Evolutionary conservation across 1,140 invertebrate species (phyloP).

Genomic region (Bombus cullumanus): DNA sequence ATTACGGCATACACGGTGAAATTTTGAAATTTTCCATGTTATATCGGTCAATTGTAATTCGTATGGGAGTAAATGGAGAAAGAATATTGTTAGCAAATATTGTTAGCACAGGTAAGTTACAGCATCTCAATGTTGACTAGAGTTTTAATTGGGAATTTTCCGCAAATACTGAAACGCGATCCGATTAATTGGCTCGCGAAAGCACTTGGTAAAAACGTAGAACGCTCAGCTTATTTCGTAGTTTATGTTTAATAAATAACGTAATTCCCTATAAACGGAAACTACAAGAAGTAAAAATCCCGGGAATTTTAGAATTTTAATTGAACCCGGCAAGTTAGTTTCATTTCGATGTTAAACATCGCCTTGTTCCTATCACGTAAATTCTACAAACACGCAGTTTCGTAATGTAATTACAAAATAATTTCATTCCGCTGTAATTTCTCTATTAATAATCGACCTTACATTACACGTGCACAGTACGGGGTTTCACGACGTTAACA

Average conservation of each 20-base stretch:
- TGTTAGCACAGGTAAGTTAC: not conserved
- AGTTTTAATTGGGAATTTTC: not conserved
- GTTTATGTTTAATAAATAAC: constrained; percentile 6
- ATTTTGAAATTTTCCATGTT: too few relatives aligned
- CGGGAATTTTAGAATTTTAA: not conserved
- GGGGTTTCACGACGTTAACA: not conserved
- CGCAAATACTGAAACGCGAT: not conserved
- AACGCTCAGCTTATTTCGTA: too few relatives aligned
- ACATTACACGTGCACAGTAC: not conserved
- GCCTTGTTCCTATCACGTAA: too few relatives aligned
- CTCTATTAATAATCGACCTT: not conserved
- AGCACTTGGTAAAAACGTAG: not conserved
- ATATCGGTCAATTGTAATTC: not conserved
- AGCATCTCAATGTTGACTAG: not conserved
- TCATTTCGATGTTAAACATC: not conserved
- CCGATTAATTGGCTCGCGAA: not conserved
- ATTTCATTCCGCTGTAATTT: not conserved
- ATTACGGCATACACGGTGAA: too few relatives aligned
- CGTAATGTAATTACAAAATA: not conserved
- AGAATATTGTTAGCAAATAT: not conserved
- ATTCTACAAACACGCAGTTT: not conserved
- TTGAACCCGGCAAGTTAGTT: not conserved
- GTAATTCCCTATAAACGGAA: too few relatives aligned
- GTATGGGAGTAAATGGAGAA: not conserved
- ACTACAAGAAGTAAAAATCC: not conserved